phyloP scores from a whole-genome alignment of 2,113 vertebrate species.

The Bos indicus region DNA sequence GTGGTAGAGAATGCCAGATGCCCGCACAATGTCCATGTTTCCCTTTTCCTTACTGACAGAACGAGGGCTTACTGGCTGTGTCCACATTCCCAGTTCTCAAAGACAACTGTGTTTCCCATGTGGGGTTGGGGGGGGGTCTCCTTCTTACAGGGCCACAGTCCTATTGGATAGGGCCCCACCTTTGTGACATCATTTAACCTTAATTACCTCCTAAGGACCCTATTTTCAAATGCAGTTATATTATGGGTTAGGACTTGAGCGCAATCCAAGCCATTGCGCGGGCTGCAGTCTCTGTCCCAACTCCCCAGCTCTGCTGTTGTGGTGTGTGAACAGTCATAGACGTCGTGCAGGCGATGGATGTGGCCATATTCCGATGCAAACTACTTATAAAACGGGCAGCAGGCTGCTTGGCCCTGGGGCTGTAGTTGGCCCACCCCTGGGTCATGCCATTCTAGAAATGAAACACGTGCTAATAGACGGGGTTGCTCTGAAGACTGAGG shows the following conservation, averaged over 20 bases:
- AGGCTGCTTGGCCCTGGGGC: not conserved
- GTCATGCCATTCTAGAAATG: not conserved
- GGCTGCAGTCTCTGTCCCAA: not conserved
- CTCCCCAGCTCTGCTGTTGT: no score
- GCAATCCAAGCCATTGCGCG: rapidly evolving
- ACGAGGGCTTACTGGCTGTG: not conserved
- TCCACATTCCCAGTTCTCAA: not conserved
- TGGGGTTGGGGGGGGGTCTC: not conserved
- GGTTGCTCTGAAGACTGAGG: not conserved
- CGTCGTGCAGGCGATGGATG: rapidly evolving
- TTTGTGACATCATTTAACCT: not conserved
- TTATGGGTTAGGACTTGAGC: not conserved
- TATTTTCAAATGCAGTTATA: not conserved
- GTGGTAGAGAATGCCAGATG: not conserved
- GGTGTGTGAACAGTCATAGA: rapidly evolving
- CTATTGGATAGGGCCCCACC: not conserved
- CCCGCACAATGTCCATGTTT: not conserved
- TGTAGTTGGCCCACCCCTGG: not conserved
- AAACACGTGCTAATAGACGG: rapidly evolving
- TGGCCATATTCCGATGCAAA: rapidly evolving
- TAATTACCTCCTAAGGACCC: not conserved
- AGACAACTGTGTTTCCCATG: not conserved
- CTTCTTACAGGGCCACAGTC: not conserved
- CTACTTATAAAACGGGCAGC: no score
- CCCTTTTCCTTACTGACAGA: not conserved